A percentile compares a stretch with the other conserved stretches of the same genome.
Conservation (phyloP, 2,113 vertebrate genomes). For the Martes martes region DNA sequence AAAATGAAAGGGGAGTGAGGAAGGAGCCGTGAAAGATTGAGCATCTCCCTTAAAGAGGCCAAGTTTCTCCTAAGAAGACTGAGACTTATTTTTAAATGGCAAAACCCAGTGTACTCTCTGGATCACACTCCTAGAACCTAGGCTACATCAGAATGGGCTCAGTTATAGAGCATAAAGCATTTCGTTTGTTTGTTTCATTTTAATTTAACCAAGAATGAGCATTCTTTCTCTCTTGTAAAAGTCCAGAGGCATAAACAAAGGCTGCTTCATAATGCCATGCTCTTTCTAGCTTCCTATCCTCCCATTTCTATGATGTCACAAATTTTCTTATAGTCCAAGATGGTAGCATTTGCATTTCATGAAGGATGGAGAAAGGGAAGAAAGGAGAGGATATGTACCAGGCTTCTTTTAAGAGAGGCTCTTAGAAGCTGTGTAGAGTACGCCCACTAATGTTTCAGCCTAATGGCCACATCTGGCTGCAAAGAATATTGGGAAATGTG, state of each 20-base stretch:
- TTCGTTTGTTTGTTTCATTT: background rate
- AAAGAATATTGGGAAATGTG: background rate
- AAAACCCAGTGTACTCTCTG: background rate
- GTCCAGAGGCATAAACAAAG: background rate
- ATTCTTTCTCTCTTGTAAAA: background rate
- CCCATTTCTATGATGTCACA: background rate
- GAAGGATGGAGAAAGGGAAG: background rate
- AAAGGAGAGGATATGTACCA: background rate
- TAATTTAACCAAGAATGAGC: background rate
- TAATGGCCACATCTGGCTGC: background rate
- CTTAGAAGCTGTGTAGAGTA: background rate
- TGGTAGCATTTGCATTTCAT: background rate
- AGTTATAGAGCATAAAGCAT: background rate
- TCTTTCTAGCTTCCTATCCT: background rate
- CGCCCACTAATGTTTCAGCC: background rate
- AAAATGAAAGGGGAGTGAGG: background rate
- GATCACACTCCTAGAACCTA: background rate
- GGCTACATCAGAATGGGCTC: background rate
- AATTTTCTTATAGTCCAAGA: background rate
- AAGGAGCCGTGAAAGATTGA: background rate
- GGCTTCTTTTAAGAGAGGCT: background rate
- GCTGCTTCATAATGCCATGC: no score
- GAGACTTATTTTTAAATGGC: background rate
- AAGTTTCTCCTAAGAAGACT: background rate
- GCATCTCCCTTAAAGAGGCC: background rate